These are phyloP conservation scores for Coryphaenoides rupestris DNA, from an alignment of 2,113 vertebrate species.

Conservation along the genomic window DNA sequence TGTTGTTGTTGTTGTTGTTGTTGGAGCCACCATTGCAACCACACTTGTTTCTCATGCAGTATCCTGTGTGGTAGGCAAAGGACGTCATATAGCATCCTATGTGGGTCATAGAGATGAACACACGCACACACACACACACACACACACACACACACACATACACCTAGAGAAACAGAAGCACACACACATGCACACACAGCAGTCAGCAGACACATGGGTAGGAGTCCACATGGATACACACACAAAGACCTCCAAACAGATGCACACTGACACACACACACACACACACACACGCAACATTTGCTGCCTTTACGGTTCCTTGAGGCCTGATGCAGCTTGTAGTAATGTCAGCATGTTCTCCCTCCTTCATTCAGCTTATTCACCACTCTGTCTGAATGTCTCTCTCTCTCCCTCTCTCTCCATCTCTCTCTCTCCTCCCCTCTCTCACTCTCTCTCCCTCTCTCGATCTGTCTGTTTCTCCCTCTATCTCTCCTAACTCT, in stretches of 20 bases:
- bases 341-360: not conserved
- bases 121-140: slow-evolving; percentile 1
- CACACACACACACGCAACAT: not conserved
- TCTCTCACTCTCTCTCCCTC: not conserved
- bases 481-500: no score
- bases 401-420: not conserved
- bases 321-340: not conserved
- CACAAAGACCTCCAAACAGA: no score
- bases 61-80: no score
- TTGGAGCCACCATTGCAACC: no score
- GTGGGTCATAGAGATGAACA: not conserved
- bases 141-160: slow-evolving; percentile 9
- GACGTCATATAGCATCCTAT: not conserved
- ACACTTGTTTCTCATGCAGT: no score
- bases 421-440: not conserved
- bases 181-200: not conserved
- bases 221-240: not conserved
- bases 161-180: not conserved
- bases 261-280: not conserved
- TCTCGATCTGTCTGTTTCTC: not conserved
- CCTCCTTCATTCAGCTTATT: not conserved
- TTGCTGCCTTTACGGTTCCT: not conserved
- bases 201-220: not conserved
- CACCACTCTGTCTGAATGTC: not conserved
- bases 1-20: no score